Base-by-base conservation (phyloP, 2,888 invertebrate species). In the Xestoiulus laeticollis region DNA sequence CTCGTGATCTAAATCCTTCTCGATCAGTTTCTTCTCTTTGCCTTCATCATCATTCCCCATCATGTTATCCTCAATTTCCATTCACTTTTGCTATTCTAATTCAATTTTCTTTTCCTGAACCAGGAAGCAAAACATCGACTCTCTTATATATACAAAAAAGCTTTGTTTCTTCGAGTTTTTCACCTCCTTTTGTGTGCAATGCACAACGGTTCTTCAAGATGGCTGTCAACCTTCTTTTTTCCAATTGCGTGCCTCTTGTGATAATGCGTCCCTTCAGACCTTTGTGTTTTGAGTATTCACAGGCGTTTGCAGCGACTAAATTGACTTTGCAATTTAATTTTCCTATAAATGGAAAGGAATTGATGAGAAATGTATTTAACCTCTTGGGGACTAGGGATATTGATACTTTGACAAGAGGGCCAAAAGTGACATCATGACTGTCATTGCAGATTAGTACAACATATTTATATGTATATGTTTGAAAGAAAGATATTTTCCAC, bases 101-200 rank as follows among this genome's bases (percentile, higher is more conserved):
- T 68, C 68, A 68, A 68, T 68, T 68, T 68, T 68, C 59, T 59
- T 59, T n/a, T 59, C 59, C 68, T 68, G 68, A 68, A 68, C 68
- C 68, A 68, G 68, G 68, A 68, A 68, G 68, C 68, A 68, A 68
- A 68, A 68, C 68, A 68, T 68, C 68, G 68, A 26, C n/a, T n/a
- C 68, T 68, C 68, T 12, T 68, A 26, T 26, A 68, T 26, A 68
- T 6, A 38, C 3, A 53, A 53, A 59, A 68, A 68, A 68, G 68
- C 68, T 68, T 68, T 68, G 68, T 68, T 68, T 68, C 68, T 1
- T 68, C 2, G 22, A 8, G 22, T 26, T 68, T 68, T 68, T 68
- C 2, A 5, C 38, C 6, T 38, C 38, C 6, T 38, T 38, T 38
- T 38, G 38, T 38, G 38, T 38, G 38, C 6, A 10, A 8, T 26